A percentile compares a stretch with the other conserved stretches of the same genome.
Evolutionary conservation across 2,113 vertebrate species (phyloP).

Genomic region (Xenopus laevis): DNA sequence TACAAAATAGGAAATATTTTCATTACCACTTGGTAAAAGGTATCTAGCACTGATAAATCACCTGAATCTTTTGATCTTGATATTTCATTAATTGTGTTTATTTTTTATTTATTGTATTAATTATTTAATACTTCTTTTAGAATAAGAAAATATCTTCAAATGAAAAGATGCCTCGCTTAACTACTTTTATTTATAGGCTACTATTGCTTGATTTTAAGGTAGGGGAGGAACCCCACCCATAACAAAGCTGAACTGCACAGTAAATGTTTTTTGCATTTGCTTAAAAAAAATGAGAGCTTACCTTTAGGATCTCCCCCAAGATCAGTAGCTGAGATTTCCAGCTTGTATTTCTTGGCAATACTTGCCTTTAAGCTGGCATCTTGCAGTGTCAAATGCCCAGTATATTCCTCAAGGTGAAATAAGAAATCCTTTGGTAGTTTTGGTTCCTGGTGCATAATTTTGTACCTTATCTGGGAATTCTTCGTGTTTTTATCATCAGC

Average conservation of each 20-base stretch:
- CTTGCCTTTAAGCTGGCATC: slow-evolving; percentile 57
- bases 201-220: no score
- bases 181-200: no score
- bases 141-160: no score
- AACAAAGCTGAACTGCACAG: not conserved
- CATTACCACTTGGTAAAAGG: no score
- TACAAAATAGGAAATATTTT: no score
- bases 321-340: slow-evolving; percentile 58
- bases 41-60: no score
- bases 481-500: slow-evolving; percentile 70
- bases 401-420: slow-evolving; percentile 64
- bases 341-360: slow-evolving; percentile 57
- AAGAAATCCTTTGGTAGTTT: slow-evolving; percentile 37
- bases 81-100: no score
- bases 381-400: slow-evolving; percentile 61
- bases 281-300: slow-evolving; percentile 29
- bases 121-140: no score
- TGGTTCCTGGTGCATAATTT: slow-evolving; percentile 61
- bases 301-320: slow-evolving; percentile 43
- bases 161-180: no score
- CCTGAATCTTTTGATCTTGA: no score
- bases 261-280: not conserved
- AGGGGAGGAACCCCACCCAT: not conserved
- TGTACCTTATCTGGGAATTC: slow-evolving; percentile 65
- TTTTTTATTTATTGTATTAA: no score